Conservation (phyloP, 2,888 invertebrate genomes). For the Drosophila putrida region DNA sequence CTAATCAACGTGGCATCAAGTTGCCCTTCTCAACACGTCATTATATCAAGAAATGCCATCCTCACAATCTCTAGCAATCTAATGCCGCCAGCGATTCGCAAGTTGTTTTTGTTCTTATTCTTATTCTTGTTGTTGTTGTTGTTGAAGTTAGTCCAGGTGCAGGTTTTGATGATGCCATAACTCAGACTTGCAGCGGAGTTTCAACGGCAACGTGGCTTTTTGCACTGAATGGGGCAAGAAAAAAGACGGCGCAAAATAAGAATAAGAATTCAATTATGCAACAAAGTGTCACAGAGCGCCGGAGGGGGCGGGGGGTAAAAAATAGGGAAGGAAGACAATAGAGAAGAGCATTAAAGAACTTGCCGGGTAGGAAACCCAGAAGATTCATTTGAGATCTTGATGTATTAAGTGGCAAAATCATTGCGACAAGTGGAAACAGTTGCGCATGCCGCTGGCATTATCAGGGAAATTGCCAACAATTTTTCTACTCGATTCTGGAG, state of each 20-base stretch:
- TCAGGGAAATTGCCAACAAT: slow-evolving; percentile 24
- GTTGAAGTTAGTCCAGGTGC: slow-evolving; percentile 61
- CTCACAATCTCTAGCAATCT: slow-evolving; percentile 58
- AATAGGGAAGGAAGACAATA: neutral
- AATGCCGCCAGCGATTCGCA: slow-evolving; percentile 40
- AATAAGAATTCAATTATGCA: slow-evolving; percentile 80
- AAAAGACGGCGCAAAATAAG: slow-evolving; percentile 27
- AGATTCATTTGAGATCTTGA: slow-evolving; percentile 52
- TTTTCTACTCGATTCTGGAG: neutral
- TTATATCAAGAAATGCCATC: slow-evolving; percentile 65
- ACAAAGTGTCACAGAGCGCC: slow-evolving; percentile 67
- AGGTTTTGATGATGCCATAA: slow-evolving; percentile 81
- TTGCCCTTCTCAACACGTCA: slow-evolving; percentile 74
- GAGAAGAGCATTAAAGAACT: slow-evolving; percentile 2
- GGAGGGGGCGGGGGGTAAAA: slow-evolving; percentile 15
- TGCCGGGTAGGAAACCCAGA: slow-evolving; percentile 4
- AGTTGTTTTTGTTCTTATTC: slow-evolving; percentile 1
- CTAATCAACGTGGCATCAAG: slow-evolving; percentile 72
- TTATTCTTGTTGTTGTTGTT: slow-evolving; percentile 2
- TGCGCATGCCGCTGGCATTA: slow-evolving; percentile 24
- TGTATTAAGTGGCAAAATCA: slow-evolving; percentile 74
- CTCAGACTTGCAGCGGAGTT: slow-evolving; percentile 59
- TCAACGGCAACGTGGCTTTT: slow-evolving; percentile 35
- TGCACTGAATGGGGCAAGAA: slow-evolving; percentile 14
- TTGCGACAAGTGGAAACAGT: slow-evolving; percentile 57